These are phyloP conservation scores for Raja brachyura DNA, from an alignment of 2,113 vertebrate species.

Conservation along the genomic window DNA sequence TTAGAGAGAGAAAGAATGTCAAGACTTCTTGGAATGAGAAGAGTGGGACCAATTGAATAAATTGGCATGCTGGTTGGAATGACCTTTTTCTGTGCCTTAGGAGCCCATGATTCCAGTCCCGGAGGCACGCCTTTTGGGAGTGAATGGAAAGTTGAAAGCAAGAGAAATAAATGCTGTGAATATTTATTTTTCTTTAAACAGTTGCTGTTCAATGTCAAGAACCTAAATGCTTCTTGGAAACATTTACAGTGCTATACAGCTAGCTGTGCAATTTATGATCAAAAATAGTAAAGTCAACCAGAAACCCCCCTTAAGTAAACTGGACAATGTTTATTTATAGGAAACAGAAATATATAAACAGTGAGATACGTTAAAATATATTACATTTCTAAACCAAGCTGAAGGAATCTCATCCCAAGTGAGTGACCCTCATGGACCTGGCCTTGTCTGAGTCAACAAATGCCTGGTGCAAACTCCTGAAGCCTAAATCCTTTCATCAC, in stretches of 20 bases:
- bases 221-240: neutral
- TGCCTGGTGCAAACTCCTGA: neutral
- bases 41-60: too few species aligned
- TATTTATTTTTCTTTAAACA: neutral
- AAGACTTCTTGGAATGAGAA: too few species aligned
- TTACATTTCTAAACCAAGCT: conserved; percentile 13
- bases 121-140: neutral
- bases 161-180: neutral
- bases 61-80: neutral
- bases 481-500: neutral
- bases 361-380: conserved; percentile 14
- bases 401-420: neutral
- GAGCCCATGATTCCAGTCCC: neutral
- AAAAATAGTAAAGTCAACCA: neutral
- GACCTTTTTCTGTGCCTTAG: neutral
- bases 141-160: neutral
- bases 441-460: neutral
- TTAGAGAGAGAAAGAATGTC: too few species aligned
- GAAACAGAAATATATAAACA: conserved; percentile 27
- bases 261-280: conserved; percentile 7
- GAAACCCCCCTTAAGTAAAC: conserved; percentile 12
- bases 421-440: neutral
- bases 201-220: neutral
- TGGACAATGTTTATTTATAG: conserved; percentile 23
- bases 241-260: neutral